These are phyloP conservation scores for Campaea margaritaria DNA, from an alignment of 2,888 invertebrate species.

Conservation along the genomic window DNA sequence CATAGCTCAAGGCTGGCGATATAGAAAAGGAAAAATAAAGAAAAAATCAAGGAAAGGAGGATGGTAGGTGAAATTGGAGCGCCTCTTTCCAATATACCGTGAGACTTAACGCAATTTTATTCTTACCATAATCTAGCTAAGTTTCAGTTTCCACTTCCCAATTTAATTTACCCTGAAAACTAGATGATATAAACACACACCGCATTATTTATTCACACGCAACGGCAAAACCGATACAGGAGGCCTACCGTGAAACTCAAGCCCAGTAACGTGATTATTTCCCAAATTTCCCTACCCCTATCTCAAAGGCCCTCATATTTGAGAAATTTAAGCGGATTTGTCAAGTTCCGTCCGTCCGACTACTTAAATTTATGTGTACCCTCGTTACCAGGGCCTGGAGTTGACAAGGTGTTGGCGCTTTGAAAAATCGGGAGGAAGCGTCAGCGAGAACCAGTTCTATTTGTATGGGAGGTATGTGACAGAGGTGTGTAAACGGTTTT, in stretches of 20 bases:
- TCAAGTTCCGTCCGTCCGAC: slow-evolving; percentile 63
- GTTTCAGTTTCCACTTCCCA: too few relatives aligned
- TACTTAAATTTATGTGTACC: slow-evolving; percentile 67
- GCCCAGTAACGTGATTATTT: slow-evolving; percentile 60
- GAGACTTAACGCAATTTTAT: too few relatives aligned
- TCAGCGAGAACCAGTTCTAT: slow-evolving; percentile 10
- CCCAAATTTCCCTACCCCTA: slow-evolving; percentile 56
- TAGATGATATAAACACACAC: neutral
- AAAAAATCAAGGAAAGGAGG: too few relatives aligned
- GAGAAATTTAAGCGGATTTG: slow-evolving; percentile 75
- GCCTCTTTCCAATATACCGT: too few relatives aligned
- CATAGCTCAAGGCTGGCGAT: too few relatives aligned
- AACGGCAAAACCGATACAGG: slow-evolving; percentile 69
- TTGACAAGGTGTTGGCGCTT: slow-evolving; percentile 58
- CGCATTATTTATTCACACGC: slow-evolving; percentile 6
- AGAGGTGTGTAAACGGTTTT: neutral
- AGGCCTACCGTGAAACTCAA: slow-evolving; percentile 25
- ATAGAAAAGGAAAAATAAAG: too few relatives aligned
- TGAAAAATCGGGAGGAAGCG: slow-evolving; percentile 46
- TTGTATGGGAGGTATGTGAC: slow-evolving; percentile 10
- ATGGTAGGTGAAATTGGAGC: too few relatives aligned
- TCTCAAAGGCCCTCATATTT: slow-evolving; percentile 56
- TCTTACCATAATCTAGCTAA: too few relatives aligned
- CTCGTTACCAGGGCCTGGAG: slow-evolving; percentile 62
- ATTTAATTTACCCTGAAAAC: too few relatives aligned